Evolutionary conservation across 2,113 vertebrate species (phyloP).

Genomic region (Microtus oregoni): DNA sequence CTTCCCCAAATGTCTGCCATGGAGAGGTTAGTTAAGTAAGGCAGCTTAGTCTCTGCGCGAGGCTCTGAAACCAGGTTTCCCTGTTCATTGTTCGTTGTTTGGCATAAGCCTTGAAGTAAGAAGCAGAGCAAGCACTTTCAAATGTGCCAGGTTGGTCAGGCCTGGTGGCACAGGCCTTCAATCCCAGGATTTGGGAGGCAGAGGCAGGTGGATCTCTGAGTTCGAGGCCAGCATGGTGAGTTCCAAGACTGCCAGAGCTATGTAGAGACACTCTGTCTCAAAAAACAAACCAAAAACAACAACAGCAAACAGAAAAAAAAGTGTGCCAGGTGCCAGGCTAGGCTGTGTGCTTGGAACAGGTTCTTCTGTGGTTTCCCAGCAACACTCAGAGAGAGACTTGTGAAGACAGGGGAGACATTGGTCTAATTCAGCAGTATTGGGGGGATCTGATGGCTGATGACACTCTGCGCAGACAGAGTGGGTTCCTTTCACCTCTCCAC

Average conservation of each 20-base stretch:
- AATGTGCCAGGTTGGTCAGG: neutral
- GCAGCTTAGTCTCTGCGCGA: neutral
- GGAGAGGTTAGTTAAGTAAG: neutral
- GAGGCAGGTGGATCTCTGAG: neutral
- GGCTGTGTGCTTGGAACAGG: rapidly evolving
- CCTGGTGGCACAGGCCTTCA: neutral
- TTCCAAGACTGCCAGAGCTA: neutral
- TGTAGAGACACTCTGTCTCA: neutral
- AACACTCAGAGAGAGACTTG: neutral
- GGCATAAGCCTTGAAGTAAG: neutral
- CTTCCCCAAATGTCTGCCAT: neutral
- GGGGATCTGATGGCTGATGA: too few relatives aligned
- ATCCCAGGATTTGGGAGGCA: neutral
- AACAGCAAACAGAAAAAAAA: neutral
- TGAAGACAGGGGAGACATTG: neutral
- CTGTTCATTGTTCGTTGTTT: neutral
- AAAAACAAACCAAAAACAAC: neutral
- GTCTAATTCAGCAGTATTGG: neutral
- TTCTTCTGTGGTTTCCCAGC: neutral
- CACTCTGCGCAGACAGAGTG: neutral
- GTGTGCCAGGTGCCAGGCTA: neutral
- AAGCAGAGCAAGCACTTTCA: neutral
- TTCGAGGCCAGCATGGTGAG: neutral
- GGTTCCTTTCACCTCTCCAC: neutral
- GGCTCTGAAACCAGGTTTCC: neutral